These are phyloP conservation scores for Stegodyphus mimosarum DNA, from an alignment of 1,140 invertebrate species.

Conservation along the genomic window DNA sequence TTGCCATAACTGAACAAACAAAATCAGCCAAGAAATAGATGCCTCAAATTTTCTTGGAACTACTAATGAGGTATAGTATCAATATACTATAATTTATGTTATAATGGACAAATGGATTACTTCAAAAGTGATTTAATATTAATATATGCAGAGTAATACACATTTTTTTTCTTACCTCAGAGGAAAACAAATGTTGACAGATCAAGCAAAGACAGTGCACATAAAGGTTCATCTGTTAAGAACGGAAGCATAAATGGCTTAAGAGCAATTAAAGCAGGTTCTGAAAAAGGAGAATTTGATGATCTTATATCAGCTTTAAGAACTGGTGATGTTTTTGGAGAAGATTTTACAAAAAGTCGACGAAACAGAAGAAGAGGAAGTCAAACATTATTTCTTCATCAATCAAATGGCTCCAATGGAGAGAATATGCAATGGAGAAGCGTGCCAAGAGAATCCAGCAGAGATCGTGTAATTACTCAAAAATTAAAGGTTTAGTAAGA, in stretches of 20 bases:
- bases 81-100: too few relatives aligned
- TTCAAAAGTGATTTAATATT: not conserved
- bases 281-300: conserved; percentile 84
- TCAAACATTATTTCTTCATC: conserved; percentile 45
- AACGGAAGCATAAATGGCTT: conserved; percentile 62
- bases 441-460: conserved; percentile 46
- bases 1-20: too few relatives aligned
- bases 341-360: conserved; percentile 94
- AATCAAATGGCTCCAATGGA: conserved; percentile 27
- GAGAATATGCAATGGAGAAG: conserved; percentile 57
- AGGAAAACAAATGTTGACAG: conserved; percentile 34
- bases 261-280: conserved; percentile 61
- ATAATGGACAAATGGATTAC: not conserved
- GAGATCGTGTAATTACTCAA: conserved; percentile 51
- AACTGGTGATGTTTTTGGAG: conserved; percentile 96
- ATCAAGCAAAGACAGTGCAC: conserved; percentile 58
- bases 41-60: too few relatives aligned
- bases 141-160: not conserved
- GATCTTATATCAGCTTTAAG: conserved; percentile 94
- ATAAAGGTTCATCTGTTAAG: conserved; percentile 54
- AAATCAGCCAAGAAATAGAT: too few relatives aligned
- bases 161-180: conserved; percentile 62
- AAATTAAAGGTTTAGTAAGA: conserved; percentile 40
- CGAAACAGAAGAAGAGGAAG: conserved; percentile 70
- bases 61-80: too few relatives aligned